Percentiles rank a stretch among this genome's conserved stretches.
Conservation (phyloP, 2,113 vertebrate genomes). For the Jaculus jaculus region DNA sequence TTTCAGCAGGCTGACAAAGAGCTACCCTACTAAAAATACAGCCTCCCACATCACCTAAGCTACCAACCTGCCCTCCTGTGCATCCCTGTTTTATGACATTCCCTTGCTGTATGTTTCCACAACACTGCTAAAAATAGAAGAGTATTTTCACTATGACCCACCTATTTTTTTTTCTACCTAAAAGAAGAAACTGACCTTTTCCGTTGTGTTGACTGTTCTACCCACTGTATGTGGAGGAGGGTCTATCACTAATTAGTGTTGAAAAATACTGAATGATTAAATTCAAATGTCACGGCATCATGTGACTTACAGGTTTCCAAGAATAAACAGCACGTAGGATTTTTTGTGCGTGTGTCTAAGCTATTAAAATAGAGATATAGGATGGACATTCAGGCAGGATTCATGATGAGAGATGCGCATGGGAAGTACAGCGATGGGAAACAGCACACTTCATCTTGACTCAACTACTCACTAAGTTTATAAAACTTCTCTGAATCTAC, state of each 20-base stretch:
- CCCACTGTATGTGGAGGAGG: not conserved
- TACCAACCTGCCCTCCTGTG: not conserved
- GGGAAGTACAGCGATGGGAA: not conserved
- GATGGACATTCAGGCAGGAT: not conserved
- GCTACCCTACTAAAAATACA: not conserved
- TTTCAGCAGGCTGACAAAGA: not conserved
- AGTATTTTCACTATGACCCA: not conserved
- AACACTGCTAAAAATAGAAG: not conserved
- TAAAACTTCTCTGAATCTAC: not conserved
- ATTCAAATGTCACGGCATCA: not conserved
- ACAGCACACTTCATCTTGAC: not conserved
- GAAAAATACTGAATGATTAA: not conserved
- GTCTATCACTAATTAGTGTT: not conserved
- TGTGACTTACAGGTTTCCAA: not conserved
- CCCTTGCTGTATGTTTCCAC: not conserved
- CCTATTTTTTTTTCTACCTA: not conserved
- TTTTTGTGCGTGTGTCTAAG: not conserved
- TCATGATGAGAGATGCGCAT: not conserved
- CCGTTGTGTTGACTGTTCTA: not conserved
- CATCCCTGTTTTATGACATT: not conserved
- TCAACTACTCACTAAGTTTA: not conserved
- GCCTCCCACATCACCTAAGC: not conserved
- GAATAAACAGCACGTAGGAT: not conserved
- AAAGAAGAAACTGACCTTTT: not conserved
- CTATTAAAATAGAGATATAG: fast-evolving